Percentiles rank a stretch among this genome's conserved stretches.
Evolutionary conservation across 1,140 invertebrate species (phyloP).

Genomic region (Papilio helenus): DNA sequence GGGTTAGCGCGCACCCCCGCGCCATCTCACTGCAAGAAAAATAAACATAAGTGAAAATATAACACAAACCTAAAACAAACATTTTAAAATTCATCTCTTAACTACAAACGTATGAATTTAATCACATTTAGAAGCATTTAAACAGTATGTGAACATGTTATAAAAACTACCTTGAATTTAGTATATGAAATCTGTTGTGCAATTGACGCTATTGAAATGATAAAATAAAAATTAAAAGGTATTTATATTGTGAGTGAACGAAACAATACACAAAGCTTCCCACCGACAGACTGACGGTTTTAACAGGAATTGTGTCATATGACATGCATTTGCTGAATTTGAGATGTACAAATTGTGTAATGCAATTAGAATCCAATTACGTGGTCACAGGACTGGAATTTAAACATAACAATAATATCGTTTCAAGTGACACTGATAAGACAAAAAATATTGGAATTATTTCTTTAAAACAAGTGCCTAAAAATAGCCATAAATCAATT

Average conservation of each 20-base stretch:
- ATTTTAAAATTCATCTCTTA: no score
- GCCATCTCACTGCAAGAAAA: conserved; percentile 77
- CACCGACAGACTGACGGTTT: conserved; percentile 17
- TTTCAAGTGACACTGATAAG: background rate
- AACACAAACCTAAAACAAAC: background rate
- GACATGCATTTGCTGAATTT: conserved; percentile 31
- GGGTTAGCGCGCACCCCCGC: conserved; percentile 71
- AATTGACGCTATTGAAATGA: background rate
- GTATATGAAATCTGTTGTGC: background rate
- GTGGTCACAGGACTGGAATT: background rate
- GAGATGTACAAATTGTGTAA: conserved; percentile 20
- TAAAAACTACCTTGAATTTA: background rate
- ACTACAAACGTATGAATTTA: conserved; percentile 1
- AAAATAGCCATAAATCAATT: no score
- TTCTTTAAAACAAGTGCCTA: background rate
- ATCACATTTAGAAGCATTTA: background rate
- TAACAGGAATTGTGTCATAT: conserved; percentile 30
- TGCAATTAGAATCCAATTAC: conserved; percentile 27
- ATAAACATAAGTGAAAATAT: background rate
- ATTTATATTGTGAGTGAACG: background rate
- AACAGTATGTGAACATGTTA: background rate
- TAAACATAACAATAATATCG: background rate
- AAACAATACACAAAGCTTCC: conserved; percentile 35
- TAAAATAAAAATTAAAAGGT: background rate
- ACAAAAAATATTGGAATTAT: background rate